Base-by-base conservation (phyloP, 2,888 invertebrate species). In the Mylabris sibirica region DNA sequence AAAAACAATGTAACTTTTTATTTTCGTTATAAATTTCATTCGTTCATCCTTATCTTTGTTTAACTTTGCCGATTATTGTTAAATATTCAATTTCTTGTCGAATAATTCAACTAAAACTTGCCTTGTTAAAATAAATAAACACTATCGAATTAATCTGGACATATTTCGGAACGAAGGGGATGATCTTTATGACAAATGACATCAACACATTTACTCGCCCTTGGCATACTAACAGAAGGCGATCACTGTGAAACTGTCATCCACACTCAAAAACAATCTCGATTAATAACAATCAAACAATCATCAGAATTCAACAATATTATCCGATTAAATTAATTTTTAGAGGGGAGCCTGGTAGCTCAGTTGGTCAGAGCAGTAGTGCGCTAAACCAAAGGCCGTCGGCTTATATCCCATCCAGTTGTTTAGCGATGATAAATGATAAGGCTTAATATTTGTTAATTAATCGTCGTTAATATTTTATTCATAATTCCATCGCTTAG, bases 231-330 rank as follows among this genome's bases (percentile, higher is more conserved):
- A n/a, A n/a, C n/a, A n/a, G n/a, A n/a, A n/a, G n/a, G n/a, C n/a
- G n/a, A n/a, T n/a, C n/a, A n/a, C n/a, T 77, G 79, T 80, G 79
- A 77, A 77, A 78, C 74, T 77, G 77, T 77, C 74, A 80, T 79
- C 78, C 78, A 79, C 75, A 76, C 75, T 74, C 75, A n/a, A 74
- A 74, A 76, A 77, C 77, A 71, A 44, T 44, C 44, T 6, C 44
- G n/a, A 44, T 44, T 44, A 44, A 44, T 44, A 44, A 44, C 44
- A 44, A 44, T 44, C 8, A 44, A 44, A 6, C 2, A 44, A 44
- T 44, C 44, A 44, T 44, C 44, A 44, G n/a, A 12, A 44, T 63
- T 12, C 64, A 69, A 53, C 73, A 72, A 72, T 72, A 72, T n/a
- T n/a, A 74, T 70, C 72, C 59, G 60, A 67, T 72, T 72, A 72